Evolutionary conservation across 2,113 vertebrate genomes (phyloP).

Genomic region (Corythoichthys haematopterus): DNA sequence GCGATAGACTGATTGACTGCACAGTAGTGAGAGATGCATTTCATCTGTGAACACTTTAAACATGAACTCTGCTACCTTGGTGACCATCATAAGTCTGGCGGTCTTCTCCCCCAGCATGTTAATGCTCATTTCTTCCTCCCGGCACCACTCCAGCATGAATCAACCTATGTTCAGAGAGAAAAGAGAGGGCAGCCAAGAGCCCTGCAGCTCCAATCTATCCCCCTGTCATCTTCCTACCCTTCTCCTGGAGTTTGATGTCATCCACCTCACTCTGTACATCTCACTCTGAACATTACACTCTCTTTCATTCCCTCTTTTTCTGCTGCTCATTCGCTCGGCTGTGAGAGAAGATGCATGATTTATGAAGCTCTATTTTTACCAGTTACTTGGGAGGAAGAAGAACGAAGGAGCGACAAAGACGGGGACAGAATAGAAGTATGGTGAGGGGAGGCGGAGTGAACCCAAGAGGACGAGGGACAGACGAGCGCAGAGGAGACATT

Average conservation of each 20-base stretch:
- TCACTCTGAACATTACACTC: constrained; percentile 37
- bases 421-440: constrained; percentile 13
- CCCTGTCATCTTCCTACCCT: constrained; percentile 42
- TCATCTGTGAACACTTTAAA: constrained; percentile 19
- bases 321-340: constrained; percentile 36
- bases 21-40: constrained; percentile 37
- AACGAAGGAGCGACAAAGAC: constrained; percentile 28
- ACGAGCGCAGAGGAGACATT: constrained; percentile 49
- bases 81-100: constrained; percentile 37
- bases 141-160: constrained; percentile 36
- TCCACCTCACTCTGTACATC: constrained; percentile 42
- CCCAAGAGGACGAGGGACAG: constrained; percentile 47
- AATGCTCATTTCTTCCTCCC: constrained; percentile 39
- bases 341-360: constrained; percentile 75
- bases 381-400: constrained; percentile 65
- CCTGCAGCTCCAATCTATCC: constrained; percentile 58
- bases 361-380: constrained; percentile 83
- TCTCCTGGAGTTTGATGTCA: constrained; percentile 51
- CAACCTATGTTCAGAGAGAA: constrained; percentile 40
- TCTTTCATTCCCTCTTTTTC: constrained; percentile 28
- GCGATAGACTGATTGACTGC: constrained; percentile 41
- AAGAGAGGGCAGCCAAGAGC: constrained; percentile 58
- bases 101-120: constrained; percentile 29
- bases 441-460: constrained; percentile 20
- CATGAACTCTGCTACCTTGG: constrained; percentile 26